phyloP scores from a whole-genome alignment of 2,797 vertebrate genomes.

The Glossophaga mutica region DNA sequence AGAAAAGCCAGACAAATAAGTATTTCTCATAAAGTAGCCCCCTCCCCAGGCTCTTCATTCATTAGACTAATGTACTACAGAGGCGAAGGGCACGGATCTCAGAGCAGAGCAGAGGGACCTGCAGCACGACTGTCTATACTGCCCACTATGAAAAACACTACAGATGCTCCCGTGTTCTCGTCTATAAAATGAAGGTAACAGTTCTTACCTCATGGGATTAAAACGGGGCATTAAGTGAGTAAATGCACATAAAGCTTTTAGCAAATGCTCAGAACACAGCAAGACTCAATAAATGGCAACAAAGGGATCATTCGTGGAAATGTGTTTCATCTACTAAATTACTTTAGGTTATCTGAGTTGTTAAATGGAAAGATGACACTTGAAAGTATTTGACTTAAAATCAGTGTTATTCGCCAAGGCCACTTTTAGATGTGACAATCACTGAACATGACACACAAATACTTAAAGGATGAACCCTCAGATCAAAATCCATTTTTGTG shows the following conservation, averaged over 20 bases:
- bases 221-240: background rate
- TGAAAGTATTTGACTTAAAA: slow-evolving; percentile 27
- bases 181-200: background rate
- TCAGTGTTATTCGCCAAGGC: background rate
- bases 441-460: background rate
- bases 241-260: background rate
- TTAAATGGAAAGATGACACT: background rate
- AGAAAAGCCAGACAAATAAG: background rate
- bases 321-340: slow-evolving; percentile 6
- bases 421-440: background rate
- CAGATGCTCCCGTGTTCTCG: background rate
- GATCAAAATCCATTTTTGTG: slow-evolving; percentile 15
- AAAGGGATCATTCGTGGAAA: background rate
- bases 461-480: background rate
- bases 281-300: slow-evolving; percentile 15
- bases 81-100: background rate
- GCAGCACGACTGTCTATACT: background rate
- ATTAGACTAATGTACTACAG: background rate
- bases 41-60: background rate
- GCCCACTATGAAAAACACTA: background rate
- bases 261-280: slow-evolving; percentile 24
- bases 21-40: background rate
- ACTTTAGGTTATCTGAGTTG: background rate
- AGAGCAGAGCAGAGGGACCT: background rate
- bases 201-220: background rate